Percentiles rank a stretch among this genome's conserved stretches.
These are phyloP conservation scores for Cinara cedri DNA, from an alignment of 2,888 invertebrate genomes.

Conservation along the genomic window DNA sequence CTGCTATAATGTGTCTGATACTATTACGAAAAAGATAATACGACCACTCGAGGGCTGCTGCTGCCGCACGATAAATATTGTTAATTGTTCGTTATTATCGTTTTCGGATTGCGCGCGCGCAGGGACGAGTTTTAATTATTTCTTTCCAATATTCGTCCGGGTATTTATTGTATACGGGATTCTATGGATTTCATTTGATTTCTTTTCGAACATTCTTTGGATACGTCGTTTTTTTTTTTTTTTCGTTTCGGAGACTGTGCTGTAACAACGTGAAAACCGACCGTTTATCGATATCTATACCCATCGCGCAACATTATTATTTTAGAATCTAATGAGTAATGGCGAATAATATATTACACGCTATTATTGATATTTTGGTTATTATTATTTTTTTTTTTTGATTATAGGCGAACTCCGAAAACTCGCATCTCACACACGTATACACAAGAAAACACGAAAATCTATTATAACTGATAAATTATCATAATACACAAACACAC, in stretches of 20 bases:
- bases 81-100: neutral
- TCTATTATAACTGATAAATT: conserved; percentile 43
- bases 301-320: too few species aligned
- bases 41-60: too few species aligned
- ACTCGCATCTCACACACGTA: neutral
- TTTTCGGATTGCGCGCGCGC: conserved; percentile 20
- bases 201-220: neutral
- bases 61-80: neutral
- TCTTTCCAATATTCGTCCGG: neutral
- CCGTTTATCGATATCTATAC: too few species aligned
- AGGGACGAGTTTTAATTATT: too few species aligned
- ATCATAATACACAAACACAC: conserved; percentile 3
- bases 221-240: conserved; percentile 1
- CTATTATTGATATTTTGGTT: too few species aligned
- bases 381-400: neutral
- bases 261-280: too few species aligned
- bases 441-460: conserved; percentile 19
- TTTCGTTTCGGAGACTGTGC: too few species aligned
- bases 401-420: neutral
- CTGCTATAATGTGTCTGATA: neutral
- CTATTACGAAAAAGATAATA: too few species aligned
- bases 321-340: too few species aligned
- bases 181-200: neutral
- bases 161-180: too few species aligned
- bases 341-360: too few species aligned